Percentiles rank a stretch among this genome's conserved stretches.
These are phyloP conservation scores for Sminthurinus signatus DNA, from an alignment of 1,140 invertebrate genomes.

Conservation along the genomic window DNA sequence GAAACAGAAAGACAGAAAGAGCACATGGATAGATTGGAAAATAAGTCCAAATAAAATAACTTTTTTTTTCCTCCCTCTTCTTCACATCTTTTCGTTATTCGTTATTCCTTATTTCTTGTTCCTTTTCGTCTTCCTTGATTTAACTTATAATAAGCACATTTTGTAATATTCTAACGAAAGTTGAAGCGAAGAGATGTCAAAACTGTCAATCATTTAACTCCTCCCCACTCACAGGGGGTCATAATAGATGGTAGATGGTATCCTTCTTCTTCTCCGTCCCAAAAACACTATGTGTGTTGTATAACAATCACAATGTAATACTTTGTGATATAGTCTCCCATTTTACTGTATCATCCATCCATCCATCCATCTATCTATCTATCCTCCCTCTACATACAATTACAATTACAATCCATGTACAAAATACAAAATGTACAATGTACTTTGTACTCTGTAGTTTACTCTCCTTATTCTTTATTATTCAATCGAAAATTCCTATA, in stretches of 20 bases:
- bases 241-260: slow-evolving; percentile 6
- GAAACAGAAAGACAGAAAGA: not conserved
- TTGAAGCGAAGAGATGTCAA: slow-evolving; percentile 34
- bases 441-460: no score
- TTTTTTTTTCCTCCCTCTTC: not conserved
- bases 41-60: slow-evolving; percentile 13
- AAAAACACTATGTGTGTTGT: no score
- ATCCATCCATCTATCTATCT: not conserved
- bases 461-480: no score
- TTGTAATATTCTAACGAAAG: not conserved
- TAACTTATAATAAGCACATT: not conserved
- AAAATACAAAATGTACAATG: no score
- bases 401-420: no score
- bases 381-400: not conserved
- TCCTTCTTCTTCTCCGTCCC: not conserved
- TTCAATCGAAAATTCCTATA: no score
- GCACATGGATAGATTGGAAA: slow-evolving; percentile 16
- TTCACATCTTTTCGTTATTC: no score
- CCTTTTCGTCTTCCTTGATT: no score
- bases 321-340: not conserved
- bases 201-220: slow-evolving; percentile 39
- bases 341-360: not conserved
- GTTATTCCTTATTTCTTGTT: no score
- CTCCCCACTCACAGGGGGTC: slow-evolving; percentile 37
- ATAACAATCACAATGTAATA: not conserved